A percentile compares a stretch with the other conserved stretches of the same genome.
phyloP scores from a whole-genome alignment of 2,797 vertebrate species.

The Petrocephalus sullivani region DNA sequence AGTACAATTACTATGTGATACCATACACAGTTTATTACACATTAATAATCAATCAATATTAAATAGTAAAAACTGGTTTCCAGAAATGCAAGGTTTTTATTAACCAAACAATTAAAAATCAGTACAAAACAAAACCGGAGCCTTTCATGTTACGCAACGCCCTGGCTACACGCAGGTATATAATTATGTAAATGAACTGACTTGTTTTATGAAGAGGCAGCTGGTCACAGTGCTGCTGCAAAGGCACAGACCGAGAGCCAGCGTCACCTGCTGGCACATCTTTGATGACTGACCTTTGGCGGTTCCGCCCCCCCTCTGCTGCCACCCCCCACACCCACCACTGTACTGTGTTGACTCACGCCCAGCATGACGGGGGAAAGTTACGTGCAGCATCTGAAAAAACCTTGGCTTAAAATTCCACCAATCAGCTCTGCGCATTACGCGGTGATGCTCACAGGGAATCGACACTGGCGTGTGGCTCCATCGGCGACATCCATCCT shows the following conservation, averaged over 20 bases:
- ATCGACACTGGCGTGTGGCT: neutral
- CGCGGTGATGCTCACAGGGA: neutral
- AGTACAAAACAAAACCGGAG: neutral
- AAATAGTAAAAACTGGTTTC: neutral
- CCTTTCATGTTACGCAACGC: neutral
- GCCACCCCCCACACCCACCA: neutral
- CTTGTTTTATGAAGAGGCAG: constrained; percentile 1
- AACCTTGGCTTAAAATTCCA: neutral
- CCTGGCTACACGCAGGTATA: neutral
- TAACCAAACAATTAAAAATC: neutral
- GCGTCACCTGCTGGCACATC: constrained; percentile 1
- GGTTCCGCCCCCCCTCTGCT: neutral
- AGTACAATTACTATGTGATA: neutral
- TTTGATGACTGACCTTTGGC: constrained; percentile 11
- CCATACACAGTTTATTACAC: neutral
- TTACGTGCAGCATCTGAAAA: neutral
- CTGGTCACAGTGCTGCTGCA: neutral
- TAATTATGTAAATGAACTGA: neutral
- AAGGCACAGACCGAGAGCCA: neutral
- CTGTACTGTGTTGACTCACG: neutral
- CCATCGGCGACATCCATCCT: neutral
- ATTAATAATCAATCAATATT: neutral
- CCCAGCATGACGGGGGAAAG: neutral
- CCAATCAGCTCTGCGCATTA: neutral
- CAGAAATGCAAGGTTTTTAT: neutral